Evolutionary conservation across 37 sponge, comb jelly and placozoan species (phyloP), one percentile per base, ranked within the genome.

Genomic region (Halichondria panicea): DNA sequence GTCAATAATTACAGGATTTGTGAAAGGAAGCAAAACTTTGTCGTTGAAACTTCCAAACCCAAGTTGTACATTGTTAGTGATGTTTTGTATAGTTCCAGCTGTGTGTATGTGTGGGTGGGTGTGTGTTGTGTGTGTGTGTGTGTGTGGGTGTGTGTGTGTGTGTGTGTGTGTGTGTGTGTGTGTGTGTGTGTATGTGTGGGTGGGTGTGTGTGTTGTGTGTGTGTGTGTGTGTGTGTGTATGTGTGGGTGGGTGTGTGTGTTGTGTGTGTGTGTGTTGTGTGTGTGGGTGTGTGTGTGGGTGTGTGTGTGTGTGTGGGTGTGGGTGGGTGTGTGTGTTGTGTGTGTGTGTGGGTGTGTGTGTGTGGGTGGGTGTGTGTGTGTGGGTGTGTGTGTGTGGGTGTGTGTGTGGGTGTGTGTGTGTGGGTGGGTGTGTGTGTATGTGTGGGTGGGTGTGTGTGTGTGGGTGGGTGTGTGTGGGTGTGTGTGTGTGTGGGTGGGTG

Each of bases 41-140:
- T 85, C 85, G 32, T 59, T 71, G 59, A 85, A 85, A 27, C 78
- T 62, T 50, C 85, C 85, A 85, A 85, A 77, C 25, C 78, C 85
- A 45, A 85, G 43, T 24, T 62, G 67, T 12, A 85, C 60, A n/a
- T 77, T 77, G 2, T 5, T 38, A 24, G 86, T 79, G 31, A 86
- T 45, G n/a, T n/a, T n/a, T n/a, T n/a, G n/a, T n/a, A n/a, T n/a
- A n/a, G n/a, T n/a, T n/a, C n/a, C n/a, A n/a, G n/a, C n/a, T n/a
- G n/a, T 48, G 52, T 48, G 11, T 63, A 30, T 32, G 35, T 27
- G 34, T 27, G 63, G 15, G 63, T 32, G 35, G 52, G 11, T 11
- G 13, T 63, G 63, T 32, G 1, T 31, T 4, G n/a, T n/a, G n/a
- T n/a, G n/a, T n/a, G n/a, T n/a, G n/a, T n/a, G n/a, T n/a, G 34